Evolutionary conservation across 2,113 vertebrate species (phyloP).

Genomic region (Pygoscelis adeliae): DNA sequence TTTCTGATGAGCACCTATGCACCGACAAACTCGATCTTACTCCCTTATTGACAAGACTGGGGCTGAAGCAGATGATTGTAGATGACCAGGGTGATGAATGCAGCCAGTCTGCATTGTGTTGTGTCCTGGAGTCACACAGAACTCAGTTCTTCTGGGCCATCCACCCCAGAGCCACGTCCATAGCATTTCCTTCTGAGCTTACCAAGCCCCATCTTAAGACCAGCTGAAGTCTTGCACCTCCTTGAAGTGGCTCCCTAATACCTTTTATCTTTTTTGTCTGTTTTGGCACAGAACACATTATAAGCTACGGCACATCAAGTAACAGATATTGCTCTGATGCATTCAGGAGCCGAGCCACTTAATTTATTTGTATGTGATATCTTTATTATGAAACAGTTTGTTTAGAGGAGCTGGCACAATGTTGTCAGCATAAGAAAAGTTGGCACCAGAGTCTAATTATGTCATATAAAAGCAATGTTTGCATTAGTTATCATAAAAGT

Average conservation of each 20-base stretch:
- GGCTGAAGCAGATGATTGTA: background rate
- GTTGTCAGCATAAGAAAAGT: background rate
- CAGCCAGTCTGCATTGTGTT: fast-evolving
- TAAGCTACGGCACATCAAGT: background rate
- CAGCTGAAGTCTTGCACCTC: background rate
- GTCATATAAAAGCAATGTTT: background rate
- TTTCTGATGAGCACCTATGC: background rate
- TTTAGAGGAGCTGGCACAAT: background rate
- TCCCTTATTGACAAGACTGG: background rate
- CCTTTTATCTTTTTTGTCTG: background rate
- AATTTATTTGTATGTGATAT: background rate
- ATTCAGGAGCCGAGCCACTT: background rate
- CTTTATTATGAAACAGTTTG: background rate
- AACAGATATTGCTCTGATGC: background rate
- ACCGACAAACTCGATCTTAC: background rate
- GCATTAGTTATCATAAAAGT: background rate
- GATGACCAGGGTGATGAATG: background rate
- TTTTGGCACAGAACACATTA: background rate
- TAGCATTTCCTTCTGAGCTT: background rate
- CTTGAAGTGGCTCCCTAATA: background rate
- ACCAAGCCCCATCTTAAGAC: background rate
- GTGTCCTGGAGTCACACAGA: background rate
- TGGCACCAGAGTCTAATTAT: background rate
- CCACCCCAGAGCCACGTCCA: background rate
- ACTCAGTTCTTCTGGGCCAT: background rate